Base-by-base conservation (phyloP, 1,140 invertebrate genomes). In the Pararge aegeria region DNA sequence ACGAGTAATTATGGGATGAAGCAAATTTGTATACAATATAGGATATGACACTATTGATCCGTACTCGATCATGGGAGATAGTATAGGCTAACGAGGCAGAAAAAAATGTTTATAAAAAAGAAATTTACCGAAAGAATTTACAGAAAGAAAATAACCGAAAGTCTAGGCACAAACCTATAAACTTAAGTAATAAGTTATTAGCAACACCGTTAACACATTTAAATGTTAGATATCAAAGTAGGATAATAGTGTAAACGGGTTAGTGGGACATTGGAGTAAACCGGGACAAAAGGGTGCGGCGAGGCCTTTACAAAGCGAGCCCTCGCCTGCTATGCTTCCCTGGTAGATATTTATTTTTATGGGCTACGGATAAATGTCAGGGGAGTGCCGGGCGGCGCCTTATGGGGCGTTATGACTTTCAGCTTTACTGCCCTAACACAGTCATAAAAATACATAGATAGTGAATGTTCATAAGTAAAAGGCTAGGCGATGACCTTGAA, bases 291-390 rank as follows among this genome's bases (percentile, higher is more conserved):
- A 62, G 82, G 79, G 83, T 69, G 80, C 73, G 82, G 69, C 74
- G 75, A 74, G 80, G 80, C 83, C 81, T 84, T 87, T 84, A 71
- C 73, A 68, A 73, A 76, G 75, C 70, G 49, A 65, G 58, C 76
- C 78, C 72, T 76, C 68, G 66, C 61, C 44, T 38, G 71, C 71
- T 53, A 83, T 87, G 78, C 60, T 82, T 54, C 76, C 80, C 82
- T 85, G 73, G 82, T 87, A 81, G 75, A 78, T 78, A 82, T 85
- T 87, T 87, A 83, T 87, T 87, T 87, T 87, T 87, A 87, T 87
- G 84, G 79, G 80, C 77, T 83, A 78, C 70, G 78, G 76, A 77
- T 83, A 85, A 87, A 85, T 85, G 82, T 81, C 82, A 87, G 75
- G 84, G 81, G 82, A 83, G 82, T 78, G 82, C 74, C 80, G 79